These are phyloP conservation scores for Microtus oregoni DNA, from an alignment of 2,113 vertebrate species.

Conservation along the genomic window DNA sequence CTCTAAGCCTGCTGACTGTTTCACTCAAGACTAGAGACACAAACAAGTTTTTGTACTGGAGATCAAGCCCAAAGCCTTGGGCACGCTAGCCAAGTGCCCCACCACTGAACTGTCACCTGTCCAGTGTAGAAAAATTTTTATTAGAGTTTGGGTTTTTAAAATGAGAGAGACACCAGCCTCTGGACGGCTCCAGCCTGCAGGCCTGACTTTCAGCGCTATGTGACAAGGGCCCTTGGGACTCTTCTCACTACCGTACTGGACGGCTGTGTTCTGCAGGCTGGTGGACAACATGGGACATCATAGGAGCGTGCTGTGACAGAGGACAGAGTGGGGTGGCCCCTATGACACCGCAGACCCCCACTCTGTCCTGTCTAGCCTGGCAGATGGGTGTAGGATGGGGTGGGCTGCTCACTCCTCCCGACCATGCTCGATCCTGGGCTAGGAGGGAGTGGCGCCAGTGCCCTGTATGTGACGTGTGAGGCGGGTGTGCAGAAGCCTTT, in stretches of 20 bases:
- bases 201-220: not conserved
- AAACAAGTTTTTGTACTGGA: not conserved
- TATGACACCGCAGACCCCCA: not conserved
- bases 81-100: not conserved
- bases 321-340: not conserved
- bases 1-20: not conserved
- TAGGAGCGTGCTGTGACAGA: not conserved
- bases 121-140: slow-evolving; percentile 33
- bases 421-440: too few species aligned
- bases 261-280: not conserved
- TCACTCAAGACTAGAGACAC: not conserved
- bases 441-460: not conserved
- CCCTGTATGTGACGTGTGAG: too few species aligned
- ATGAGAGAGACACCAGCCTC: not conserved
- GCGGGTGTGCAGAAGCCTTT: not conserved
- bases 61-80: not conserved
- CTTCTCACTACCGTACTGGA: not conserved
- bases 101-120: not conserved
- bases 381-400: not conserved
- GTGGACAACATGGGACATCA: rapidly evolving
- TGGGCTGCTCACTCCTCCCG: not conserved
- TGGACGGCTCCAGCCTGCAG: not conserved
- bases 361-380: not conserved
- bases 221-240: not conserved
- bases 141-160: slow-evolving; percentile 23